Base-by-base conservation (phyloP, 2,113 vertebrate genomes). In the Empidonax alnorum region DNA sequence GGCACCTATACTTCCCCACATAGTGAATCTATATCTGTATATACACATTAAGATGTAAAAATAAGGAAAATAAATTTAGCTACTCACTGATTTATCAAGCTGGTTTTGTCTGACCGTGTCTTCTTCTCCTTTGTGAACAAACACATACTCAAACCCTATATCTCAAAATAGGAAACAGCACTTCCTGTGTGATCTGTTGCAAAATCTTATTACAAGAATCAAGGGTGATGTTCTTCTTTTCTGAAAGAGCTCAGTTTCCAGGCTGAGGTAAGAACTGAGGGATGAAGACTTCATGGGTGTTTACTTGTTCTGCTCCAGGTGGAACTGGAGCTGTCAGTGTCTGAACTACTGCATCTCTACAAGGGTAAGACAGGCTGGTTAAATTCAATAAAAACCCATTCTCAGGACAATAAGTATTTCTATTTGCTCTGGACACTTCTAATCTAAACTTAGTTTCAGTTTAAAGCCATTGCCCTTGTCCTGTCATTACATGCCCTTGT, bases 101-200 rank as follows among this genome's bases (percentile, higher is more conserved):
- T 90, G 81, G 68, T 23, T 68, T 80, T 73, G 55, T 90, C 76
- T 86, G 74, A 65, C 6, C 0, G 14, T 65, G 76, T 55, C 44
- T 8, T 71, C 77, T 76, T 85, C 85, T 83, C 42, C 56, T 87
- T 68, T 35, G 56, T 87, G 90, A 84, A 18, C 10, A 10, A 71
- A 31, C 44, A 24, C 24, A 56, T 75, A 75, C 39, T 59, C 80
- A 62, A 91, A n/a, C 14, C 42, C 39, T 81, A 7, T 46, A 56
- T 94, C 52, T 94, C 90, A 95, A 95, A 96, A 44, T 94, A 94
- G 93, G 96, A 97, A 96, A 94, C 15, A 41, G 81, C 50, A 94
- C 87, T 96, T 97, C 94, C 96, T 93, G 94, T 95, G 76, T 83
- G 39, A 92, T 83, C 39, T 68, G 2, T 96, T 97, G 80, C 96